Base-by-base conservation (phyloP, 2,888 invertebrate genomes). In the Trachelus tabidus region DNA sequence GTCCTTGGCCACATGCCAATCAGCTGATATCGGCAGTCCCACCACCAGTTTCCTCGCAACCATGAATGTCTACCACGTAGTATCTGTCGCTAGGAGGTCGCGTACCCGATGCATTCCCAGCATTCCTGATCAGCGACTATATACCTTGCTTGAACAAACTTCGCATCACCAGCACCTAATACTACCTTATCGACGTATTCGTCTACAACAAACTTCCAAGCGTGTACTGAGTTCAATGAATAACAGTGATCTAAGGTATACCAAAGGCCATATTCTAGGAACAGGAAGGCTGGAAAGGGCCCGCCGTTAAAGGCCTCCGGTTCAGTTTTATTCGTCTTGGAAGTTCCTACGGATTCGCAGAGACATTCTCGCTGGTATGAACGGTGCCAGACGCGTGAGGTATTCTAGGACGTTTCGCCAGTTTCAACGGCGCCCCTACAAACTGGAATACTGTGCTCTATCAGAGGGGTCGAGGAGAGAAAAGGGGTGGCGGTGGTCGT, bases 331-430 rank as follows among this genome's bases (percentile, higher is more conserved):
- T 35, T 69, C 34, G 56, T 56, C 56, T 12, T 40, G 56, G 15
- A 68, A 56, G 56, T 69, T 73, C 73, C 34, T 71, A 34, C 11
- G 31, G 73, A 37, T 33, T 31, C 33, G n/a, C 35, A 75, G 23
- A 76, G 76, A 69, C 69, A 35, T 75, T 37, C 75, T 75, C 12
- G 40, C 30, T 30, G 40, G 56, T 56, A 56, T 9, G 56, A 56
- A 79, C 77, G 79, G 71, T 71, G 71, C 81, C 82, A 82, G 84
- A 84, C 82, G 83, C 84, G 82, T 84, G 86, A 88, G 87, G 88
- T 88, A 88, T 88, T 88, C 88, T 87, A 87, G 85, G 88, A 88
- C 83, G 88, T 86, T 88, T 84, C 86, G 86, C 83, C 87, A 86
- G 85, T 85, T 88, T 82, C 83, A 85, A 85, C 85, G 75, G 81